Percentiles rank a stretch among this genome's conserved stretches.
These are phyloP conservation scores for Ptychoptera contaminata DNA, from an alignment of 2,888 invertebrate species.

Conservation along the genomic window DNA sequence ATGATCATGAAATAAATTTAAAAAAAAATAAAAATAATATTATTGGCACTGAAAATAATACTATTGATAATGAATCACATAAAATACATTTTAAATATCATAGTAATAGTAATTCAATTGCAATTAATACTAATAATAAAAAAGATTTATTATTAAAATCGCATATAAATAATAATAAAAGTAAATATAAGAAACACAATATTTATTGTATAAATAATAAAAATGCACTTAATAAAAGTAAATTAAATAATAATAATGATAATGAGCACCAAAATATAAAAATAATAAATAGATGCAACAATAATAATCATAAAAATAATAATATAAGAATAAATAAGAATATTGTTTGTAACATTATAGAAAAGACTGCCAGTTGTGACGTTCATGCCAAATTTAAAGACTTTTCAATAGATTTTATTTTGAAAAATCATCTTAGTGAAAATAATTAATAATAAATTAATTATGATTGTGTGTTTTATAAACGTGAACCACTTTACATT, in stretches of 20 bases:
- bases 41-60: background rate
- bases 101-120: background rate
- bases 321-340: background rate
- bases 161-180: no score
- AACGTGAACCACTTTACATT: no score
- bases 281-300: no score
- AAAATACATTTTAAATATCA: background rate
- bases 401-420: constrained; percentile 30
- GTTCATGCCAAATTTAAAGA: constrained; percentile 31
- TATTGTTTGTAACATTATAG: constrained; percentile 1
- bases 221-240: constrained; percentile 1
- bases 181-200: no score
- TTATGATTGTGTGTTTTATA: background rate
- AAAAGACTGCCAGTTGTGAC: constrained; percentile 16
- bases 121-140: no score
- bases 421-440: constrained; percentile 16
- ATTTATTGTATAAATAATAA: no score
- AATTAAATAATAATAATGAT: constrained; percentile 1
- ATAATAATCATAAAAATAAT: constrained; percentile 3
- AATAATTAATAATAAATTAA: constrained; percentile 10
- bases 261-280: background rate
- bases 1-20: no score
- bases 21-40: background rate
- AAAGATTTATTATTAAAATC: no score
- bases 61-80: background rate